Conservation (phyloP, 2,797 vertebrate species). For the Sebastes itinus region DNA sequence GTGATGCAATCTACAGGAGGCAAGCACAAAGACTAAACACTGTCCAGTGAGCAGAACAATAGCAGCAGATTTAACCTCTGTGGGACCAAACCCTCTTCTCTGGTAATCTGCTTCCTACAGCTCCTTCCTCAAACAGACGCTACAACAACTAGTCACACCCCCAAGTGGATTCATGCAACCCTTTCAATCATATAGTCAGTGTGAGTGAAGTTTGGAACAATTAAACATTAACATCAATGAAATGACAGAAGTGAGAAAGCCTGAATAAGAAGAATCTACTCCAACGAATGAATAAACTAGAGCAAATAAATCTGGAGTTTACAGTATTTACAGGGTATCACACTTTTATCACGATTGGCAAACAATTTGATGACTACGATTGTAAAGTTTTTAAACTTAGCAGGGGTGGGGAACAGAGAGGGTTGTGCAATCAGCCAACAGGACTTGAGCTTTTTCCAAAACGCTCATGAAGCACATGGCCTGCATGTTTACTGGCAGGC, state of each 20-base stretch:
- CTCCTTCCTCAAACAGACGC: slow-evolving; percentile 76
- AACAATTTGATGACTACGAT: slow-evolving; percentile 17
- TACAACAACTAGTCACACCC: slow-evolving; percentile 39
- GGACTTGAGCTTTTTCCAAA: slow-evolving; percentile 42
- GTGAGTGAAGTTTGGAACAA: background rate
- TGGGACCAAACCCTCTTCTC: slow-evolving; percentile 66
- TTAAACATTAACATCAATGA: slow-evolving; percentile 9
- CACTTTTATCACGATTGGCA: slow-evolving; percentile 35
- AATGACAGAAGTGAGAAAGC: background rate
- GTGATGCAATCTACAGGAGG: slow-evolving; percentile 54
- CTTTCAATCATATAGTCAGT: slow-evolving; percentile 23
- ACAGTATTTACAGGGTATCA: slow-evolving; percentile 12
- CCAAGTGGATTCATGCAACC: slow-evolving; percentile 25
- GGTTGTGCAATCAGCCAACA: slow-evolving; percentile 44
- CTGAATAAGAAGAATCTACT: background rate
- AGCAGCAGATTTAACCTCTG: slow-evolving; percentile 73
- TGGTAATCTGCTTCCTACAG: slow-evolving; percentile 84
- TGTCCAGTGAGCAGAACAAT: slow-evolving; percentile 75
- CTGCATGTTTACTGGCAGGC: slow-evolving; percentile 65
- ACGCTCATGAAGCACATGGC: slow-evolving; percentile 45
- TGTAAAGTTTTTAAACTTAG: slow-evolving; percentile 40
- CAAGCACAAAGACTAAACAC: slow-evolving; percentile 56
- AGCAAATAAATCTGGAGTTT: background rate
- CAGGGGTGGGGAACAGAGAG: slow-evolving; percentile 29
- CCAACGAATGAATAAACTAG: slow-evolving; percentile 1